A percentile compares a stretch with the other conserved stretches of the same genome.
Conservation (phyloP, 2,113 vertebrate genomes). For the Cynopterus brachyotis region DNA sequence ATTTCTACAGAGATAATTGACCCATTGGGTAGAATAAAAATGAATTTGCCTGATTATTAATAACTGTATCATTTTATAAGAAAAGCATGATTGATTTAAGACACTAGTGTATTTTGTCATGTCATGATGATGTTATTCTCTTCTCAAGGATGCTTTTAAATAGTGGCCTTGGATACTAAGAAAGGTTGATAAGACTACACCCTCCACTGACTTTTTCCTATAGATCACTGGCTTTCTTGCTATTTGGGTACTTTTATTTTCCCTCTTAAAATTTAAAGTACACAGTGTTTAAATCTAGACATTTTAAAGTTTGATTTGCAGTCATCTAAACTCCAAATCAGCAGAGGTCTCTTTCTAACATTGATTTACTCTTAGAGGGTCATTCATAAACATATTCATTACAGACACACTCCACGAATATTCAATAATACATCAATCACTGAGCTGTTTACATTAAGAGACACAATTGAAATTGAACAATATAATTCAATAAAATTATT, state of each 20-base stretch:
- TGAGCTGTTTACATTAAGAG: conserved; percentile 67
- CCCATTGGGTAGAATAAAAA: background rate
- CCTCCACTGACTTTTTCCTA: background rate
- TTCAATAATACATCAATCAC: conserved; percentile 73
- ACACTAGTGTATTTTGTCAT: background rate
- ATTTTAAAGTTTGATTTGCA: conserved; percentile 72
- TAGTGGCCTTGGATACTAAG: background rate
- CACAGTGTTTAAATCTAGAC: conserved; percentile 49
- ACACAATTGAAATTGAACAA: conserved; percentile 75
- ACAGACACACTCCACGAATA: conserved; percentile 69
- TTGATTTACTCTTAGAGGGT: conserved; percentile 71
- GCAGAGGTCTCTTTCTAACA: conserved; percentile 61
- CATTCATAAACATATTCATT: conserved; percentile 79
- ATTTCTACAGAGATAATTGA: background rate
- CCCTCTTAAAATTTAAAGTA: conserved; percentile 42
- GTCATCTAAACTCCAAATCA: conserved; percentile 68
- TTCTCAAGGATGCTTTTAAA: background rate
- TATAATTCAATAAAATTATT: conserved; percentile 79
- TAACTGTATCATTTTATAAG: background rate
- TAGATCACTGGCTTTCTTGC: background rate
- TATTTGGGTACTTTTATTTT: conserved; percentile 43
- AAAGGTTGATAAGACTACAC: background rate
- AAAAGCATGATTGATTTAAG: background rate
- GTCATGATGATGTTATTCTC: background rate
- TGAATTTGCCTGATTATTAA: background rate